A percentile compares a stretch with the other conserved stretches of the same genome.
These are phyloP conservation scores for Harlomillsia oculata DNA, from an alignment of 1,140 invertebrate genomes.

Conservation along the genomic window DNA sequence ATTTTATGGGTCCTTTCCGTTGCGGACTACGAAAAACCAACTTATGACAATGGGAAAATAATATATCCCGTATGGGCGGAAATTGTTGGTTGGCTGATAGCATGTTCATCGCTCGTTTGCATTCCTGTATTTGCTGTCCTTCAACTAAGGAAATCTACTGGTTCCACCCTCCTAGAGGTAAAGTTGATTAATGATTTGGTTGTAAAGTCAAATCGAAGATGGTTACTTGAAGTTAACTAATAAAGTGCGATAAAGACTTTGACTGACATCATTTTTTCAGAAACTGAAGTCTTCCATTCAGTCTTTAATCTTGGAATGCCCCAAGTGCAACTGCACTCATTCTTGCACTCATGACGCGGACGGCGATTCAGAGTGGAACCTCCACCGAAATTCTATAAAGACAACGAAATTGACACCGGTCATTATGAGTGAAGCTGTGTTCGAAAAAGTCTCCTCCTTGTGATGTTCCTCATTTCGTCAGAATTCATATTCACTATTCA, in stretches of 20 bases:
- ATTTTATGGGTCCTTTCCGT: conserved; percentile 77
- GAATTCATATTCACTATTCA: too few relatives aligned
- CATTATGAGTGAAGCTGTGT: conserved; percentile 25
- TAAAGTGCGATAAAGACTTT: too few relatives aligned
- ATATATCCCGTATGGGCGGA: conserved; percentile 75
- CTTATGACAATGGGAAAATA: conserved; percentile 65
- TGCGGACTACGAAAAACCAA: conserved; percentile 72
- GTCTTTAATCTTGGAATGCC: conserved; percentile 50
- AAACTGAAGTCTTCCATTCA: conserved; percentile 48
- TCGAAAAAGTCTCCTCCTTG: conserved; percentile 25
- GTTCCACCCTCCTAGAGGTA: conserved; percentile 62
- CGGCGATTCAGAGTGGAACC: conserved; percentile 24
- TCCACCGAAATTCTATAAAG: conserved; percentile 18
- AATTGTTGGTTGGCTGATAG: conserved; percentile 74
- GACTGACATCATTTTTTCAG: too few relatives aligned
- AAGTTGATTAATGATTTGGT: too few relatives aligned
- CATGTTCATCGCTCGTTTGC: conserved; percentile 68
- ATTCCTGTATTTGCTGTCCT: conserved; percentile 71
- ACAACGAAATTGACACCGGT: conserved; percentile 22
- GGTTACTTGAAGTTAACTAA: too few relatives aligned
- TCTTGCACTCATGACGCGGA: conserved; percentile 18
- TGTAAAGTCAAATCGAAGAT: too few relatives aligned
- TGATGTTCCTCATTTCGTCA: neutral
- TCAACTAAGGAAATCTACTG: conserved; percentile 58
- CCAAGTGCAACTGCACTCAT: conserved; percentile 41